Evolutionary conservation across 1,140 invertebrate genomes (phyloP), one percentile per base, ranked within the genome.

Genomic region (Vollenhovia emeryi): DNA sequence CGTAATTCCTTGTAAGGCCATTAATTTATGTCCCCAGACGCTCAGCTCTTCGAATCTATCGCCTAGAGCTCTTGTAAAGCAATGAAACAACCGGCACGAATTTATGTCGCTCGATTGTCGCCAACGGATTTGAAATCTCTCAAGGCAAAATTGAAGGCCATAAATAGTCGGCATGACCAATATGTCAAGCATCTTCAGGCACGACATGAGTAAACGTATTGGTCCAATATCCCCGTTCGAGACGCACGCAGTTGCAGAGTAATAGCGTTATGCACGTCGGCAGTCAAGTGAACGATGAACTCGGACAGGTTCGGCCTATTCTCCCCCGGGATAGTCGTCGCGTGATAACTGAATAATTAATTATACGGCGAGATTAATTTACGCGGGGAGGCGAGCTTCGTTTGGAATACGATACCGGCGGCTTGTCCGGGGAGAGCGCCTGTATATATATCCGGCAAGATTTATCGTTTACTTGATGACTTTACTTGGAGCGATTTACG

Each of bases 341-440:
- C 78, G 88, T 83, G 91, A 92, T 93, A 93, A 93, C 91, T 90
- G 90, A 92, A 92, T 92, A 92, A 93, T 93, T 92, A 93, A 93
- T 93, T 91, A 92, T 91, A 85, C 84, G 74, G 84, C 57, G 87
- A 91, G 90, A 92, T 93, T 92, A 92, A 91, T 91, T 89, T 73
- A 78, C 62, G 43, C 73, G 50, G 48, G 66, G 60, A 21, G 86
- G 57, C 68, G 45, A 24, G 88, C 74, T 83, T 85, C 86, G 88
- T 90, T 90, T 73, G 76, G 76, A 80, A 85, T 87, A 85, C 69
- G 85, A 85, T 78, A 84, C 85, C 33, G 45, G 68, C 45, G 64
- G 59, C 73, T 82, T 69, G 78, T 57, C 36, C 71, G 87, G 55
- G 60, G 76, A 43, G 48, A 50, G 57, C 78, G 40, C 33, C 75